A percentile compares a stretch with the other conserved stretches of the same genome.
Conservation (phyloP, 2,888 invertebrate species). For the Lochmaea capreae region DNA sequence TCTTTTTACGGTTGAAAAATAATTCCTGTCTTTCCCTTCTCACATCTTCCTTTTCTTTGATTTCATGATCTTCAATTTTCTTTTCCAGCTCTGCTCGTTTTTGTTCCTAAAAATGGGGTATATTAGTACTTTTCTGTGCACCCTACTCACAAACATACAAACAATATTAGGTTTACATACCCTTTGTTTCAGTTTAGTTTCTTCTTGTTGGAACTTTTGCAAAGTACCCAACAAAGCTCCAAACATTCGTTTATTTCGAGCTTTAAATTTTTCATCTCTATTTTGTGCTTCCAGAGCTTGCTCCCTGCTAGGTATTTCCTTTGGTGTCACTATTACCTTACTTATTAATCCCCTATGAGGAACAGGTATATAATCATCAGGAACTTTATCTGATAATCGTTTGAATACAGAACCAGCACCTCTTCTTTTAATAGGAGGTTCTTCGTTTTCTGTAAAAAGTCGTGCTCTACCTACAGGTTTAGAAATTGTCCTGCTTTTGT, state of each 20-base stretch:
- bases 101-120: constrained; percentile 71
- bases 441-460: constrained; percentile 59
- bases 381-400: constrained; percentile 65
- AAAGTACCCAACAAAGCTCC: constrained; percentile 94
- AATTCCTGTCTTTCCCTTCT: constrained; percentile 85
- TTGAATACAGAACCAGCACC: constrained; percentile 62
- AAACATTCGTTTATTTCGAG: constrained; percentile 94
- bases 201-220: constrained; percentile 95
- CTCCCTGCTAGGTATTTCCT: constrained; percentile 87
- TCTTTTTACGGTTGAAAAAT: constrained; percentile 86
- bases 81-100: constrained; percentile 89
- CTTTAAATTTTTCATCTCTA: constrained; percentile 81
- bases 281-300: constrained; percentile 86
- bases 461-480: constrained; percentile 41
- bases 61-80: constrained; percentile 92
- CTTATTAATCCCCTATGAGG: constrained; percentile 76
- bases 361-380: constrained; percentile 67
- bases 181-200: constrained; percentile 88
- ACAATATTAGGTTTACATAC: constrained; percentile 60
- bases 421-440: constrained; percentile 59
- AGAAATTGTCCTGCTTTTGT: constrained; percentile 51
- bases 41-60: constrained; percentile 86
- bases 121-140: neutral
- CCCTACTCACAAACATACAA: neutral
- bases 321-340: constrained; percentile 80